Percentiles rank a stretch among this genome's conserved stretches.
Evolutionary conservation across 1,140 invertebrate species (phyloP).

Genomic region (Euschistus heros): DNA sequence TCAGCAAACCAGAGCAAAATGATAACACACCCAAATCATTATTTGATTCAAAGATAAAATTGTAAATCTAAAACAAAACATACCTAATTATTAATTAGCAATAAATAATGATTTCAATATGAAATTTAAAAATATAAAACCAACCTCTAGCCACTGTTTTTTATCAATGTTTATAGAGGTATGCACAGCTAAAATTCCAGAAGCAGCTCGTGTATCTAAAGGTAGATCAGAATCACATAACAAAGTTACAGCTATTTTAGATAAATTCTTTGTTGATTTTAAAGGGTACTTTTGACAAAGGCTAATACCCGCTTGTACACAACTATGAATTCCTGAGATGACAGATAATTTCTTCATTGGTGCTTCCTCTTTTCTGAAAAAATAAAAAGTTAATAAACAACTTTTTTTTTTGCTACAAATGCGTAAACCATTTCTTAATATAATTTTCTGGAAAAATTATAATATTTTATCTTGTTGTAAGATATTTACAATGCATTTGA

Average conservation of each 20-base stretch:
- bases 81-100: not conserved
- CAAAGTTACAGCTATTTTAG: not conserved
- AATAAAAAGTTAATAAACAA: no score
- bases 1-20: conserved; percentile 10
- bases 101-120: not conserved
- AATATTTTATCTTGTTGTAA: no score
- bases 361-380: not conserved
- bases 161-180: not conserved
- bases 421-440: no score
- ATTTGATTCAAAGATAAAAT: not conserved
- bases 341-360: not conserved
- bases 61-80: not conserved
- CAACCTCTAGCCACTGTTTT: not conserved
- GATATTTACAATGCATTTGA: no score
- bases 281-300: not conserved
- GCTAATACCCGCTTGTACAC: not conserved
- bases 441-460: no score
- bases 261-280: not conserved
- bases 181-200: conserved; percentile 3
- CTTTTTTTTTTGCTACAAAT: no score
- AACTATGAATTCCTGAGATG: not conserved
- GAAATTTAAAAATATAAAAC: not conserved
- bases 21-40: conserved; percentile 10
- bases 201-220: not conserved
- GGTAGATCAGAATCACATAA: not conserved